These are phyloP conservation scores for Lasioglossum leucozonium DNA, from an alignment of 2,888 invertebrate species.

Conservation along the genomic window DNA sequence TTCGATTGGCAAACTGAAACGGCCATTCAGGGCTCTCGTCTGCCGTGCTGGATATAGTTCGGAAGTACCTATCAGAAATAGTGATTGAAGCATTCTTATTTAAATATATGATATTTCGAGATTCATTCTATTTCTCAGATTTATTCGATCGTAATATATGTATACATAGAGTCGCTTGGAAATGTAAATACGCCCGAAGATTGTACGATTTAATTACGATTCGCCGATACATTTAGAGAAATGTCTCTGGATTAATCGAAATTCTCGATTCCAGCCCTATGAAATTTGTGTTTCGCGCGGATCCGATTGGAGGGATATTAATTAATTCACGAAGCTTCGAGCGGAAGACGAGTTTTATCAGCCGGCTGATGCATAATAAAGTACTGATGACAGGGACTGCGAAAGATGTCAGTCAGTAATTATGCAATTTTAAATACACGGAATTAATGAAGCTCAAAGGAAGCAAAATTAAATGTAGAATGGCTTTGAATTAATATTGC, in stretches of 20 bases:
- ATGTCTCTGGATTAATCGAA: not conserved
- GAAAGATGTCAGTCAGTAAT: not conserved
- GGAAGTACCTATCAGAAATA: not conserved
- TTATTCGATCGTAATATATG: no score
- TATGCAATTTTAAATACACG: not conserved
- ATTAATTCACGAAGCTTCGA: slow-evolving; percentile 31
- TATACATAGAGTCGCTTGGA: no score
- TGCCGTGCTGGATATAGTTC: not conserved
- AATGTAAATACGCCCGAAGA: no score
- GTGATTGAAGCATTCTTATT: not conserved
- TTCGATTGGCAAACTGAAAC: not conserved
- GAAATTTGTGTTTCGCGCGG: not conserved
- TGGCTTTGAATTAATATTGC: not conserved
- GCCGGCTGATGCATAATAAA: slow-evolving; percentile 26
- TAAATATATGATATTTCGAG: not conserved
- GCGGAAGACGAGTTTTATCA: slow-evolving; percentile 58
- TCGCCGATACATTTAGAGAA: not conserved
- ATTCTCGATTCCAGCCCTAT: no score
- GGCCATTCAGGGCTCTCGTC: not conserved
- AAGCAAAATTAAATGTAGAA: not conserved
- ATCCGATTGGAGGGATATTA: not conserved
- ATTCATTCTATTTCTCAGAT: no score
- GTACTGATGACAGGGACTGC: not conserved
- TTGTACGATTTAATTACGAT: no score
- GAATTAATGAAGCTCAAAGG: not conserved